Evolutionary conservation across 2,888 invertebrate genomes (phyloP).

Genomic region (Amiota communis): DNA sequence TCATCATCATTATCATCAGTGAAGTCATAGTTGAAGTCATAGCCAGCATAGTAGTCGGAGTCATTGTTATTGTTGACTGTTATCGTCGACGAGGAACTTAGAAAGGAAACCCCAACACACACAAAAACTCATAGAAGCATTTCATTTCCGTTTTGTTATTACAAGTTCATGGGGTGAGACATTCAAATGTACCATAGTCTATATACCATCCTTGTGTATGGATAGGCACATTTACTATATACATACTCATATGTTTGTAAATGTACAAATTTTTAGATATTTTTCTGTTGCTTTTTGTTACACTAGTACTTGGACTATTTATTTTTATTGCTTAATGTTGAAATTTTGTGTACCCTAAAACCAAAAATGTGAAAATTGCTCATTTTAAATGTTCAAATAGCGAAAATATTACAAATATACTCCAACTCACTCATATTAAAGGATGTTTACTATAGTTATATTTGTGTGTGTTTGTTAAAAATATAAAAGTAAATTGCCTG

Average conservation of each 20-base stretch:
- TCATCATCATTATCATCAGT: constrained; percentile 1
- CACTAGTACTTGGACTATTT: constrained; percentile 23
- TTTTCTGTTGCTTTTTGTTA: constrained; percentile 3
- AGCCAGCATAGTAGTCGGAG: background rate
- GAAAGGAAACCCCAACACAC: background rate
- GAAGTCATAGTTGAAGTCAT: background rate
- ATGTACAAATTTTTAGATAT: background rate
- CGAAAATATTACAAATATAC: constrained; percentile 3
- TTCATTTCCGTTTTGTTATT: constrained; percentile 17
- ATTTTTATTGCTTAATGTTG: constrained; percentile 24
- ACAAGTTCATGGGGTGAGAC: background rate
- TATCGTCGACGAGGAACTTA: too few species aligned
- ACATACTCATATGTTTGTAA: background rate
- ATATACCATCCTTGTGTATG: too few species aligned
- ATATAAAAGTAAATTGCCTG: constrained; percentile 60
- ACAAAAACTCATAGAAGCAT: background rate
- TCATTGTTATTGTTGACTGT: background rate
- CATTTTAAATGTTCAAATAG: constrained; percentile 52
- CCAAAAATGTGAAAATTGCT: constrained; percentile 57
- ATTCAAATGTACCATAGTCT: too few species aligned
- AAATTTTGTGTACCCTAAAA: constrained; percentile 18
- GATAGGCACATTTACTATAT: too few species aligned
- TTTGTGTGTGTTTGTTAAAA: constrained; percentile 1
- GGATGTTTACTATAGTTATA: background rate
- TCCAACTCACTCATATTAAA: constrained; percentile 7